Conservation (phyloP, 2,888 invertebrate genomes). For the Agonopterix subpropinquella region DNA sequence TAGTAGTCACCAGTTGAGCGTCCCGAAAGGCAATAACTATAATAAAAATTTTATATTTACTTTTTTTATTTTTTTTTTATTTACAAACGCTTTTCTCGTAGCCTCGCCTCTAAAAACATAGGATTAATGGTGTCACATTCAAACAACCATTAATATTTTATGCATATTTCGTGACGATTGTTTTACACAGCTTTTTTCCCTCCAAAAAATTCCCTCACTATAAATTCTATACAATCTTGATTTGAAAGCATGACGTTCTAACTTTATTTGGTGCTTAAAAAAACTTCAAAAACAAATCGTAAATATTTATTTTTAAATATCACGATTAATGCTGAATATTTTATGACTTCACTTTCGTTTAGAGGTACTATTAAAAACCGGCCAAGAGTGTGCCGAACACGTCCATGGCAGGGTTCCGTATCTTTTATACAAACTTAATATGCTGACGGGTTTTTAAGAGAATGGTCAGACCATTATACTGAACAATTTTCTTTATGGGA, state of each 20-base stretch:
- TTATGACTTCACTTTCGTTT: background rate
- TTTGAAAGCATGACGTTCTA: conserved; percentile 2
- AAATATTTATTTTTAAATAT: conserved; percentile 10
- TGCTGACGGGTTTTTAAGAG: too few relatives aligned
- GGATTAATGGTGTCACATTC: conserved; percentile 35
- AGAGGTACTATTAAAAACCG: too few relatives aligned
- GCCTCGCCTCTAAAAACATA: conserved; percentile 20
- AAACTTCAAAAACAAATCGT: conserved; percentile 13
- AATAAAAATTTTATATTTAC: too few relatives aligned
- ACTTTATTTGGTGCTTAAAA: conserved; percentile 10
- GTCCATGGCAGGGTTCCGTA: too few relatives aligned
- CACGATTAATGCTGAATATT: conserved; percentile 7
- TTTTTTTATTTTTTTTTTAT: too few relatives aligned
- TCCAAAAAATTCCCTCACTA: conserved; percentile 6
- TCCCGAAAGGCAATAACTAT: too few relatives aligned
- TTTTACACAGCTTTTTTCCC: conserved; percentile 7
- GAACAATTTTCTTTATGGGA: too few relatives aligned
- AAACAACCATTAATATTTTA: conserved; percentile 21
- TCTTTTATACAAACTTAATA: too few relatives aligned
- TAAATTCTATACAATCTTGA: conserved; percentile 13
- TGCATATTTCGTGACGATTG: conserved; percentile 25
- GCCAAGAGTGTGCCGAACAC: too few relatives aligned
- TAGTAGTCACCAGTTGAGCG: too few relatives aligned
- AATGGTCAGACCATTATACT: too few relatives aligned
- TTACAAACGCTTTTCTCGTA: too few relatives aligned